Evolutionary conservation across 2,888 invertebrate genomes (phyloP).

Genomic region (Eupithecia abbreviata): DNA sequence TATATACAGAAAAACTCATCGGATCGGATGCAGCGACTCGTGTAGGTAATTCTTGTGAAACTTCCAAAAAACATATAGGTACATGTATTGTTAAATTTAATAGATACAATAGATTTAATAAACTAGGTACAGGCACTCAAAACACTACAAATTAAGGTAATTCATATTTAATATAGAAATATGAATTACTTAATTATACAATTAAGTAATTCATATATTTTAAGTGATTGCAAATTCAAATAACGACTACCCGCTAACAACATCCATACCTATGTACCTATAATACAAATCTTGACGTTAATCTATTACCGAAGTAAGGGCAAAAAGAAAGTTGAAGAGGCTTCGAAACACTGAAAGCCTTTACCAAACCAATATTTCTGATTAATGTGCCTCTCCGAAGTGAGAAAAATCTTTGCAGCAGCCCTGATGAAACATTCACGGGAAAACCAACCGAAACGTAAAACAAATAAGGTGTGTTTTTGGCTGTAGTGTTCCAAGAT

Average conservation of each 20-base stretch:
- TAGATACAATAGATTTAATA: too few species aligned
- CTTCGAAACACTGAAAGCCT: slow-evolving; percentile 41
- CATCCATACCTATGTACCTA: neutral
- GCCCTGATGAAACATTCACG: slow-evolving; percentile 14
- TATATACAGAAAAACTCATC: too few species aligned
- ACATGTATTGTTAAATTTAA: too few species aligned
- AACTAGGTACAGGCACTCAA: too few species aligned
- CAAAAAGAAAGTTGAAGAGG: slow-evolving; percentile 38
- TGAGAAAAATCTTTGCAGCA: slow-evolving; percentile 40
- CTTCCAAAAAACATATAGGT: too few species aligned
- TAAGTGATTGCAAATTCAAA: neutral
- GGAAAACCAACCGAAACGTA: slow-evolving; percentile 19
- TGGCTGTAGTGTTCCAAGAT: slow-evolving; percentile 4
- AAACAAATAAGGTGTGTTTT: slow-evolving; percentile 36
- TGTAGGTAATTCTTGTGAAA: too few species aligned
- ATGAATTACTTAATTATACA: too few species aligned
- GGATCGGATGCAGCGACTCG: too few species aligned
- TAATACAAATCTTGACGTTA: slow-evolving; percentile 26
- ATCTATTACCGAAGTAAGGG: slow-evolving; percentile 33
- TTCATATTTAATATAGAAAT: too few species aligned
- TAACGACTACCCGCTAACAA: neutral
- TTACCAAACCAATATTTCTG: slow-evolving; percentile 46
- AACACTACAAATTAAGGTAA: neutral
- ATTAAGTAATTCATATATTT: too few species aligned
- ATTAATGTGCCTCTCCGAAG: slow-evolving; percentile 39